Base-by-base conservation (phyloP, 2,797 vertebrate genomes). In the Pseudopleuronectes americanus region DNA sequence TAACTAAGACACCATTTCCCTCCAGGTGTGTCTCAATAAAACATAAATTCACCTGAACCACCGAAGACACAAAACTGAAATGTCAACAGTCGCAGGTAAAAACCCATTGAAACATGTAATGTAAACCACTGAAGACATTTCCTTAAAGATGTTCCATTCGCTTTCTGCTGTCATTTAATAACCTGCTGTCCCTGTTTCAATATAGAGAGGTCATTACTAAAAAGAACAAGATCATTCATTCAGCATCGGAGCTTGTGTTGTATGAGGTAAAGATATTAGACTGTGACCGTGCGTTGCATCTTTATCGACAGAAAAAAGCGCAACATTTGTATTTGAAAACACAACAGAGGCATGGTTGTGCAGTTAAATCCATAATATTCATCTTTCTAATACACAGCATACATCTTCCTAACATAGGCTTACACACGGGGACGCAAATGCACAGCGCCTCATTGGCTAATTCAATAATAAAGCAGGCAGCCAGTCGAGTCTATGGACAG, bases 391-490 rank as follows among this genome's bases (percentile, higher is more conserved):
- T 89, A 89, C 88, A 87, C 68, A 72, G 74, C 77, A 87, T 74
- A 69, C 24, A 74, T 89, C 84, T 85, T 57, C 62, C 79, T 87
- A 88, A 87, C 88, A 64, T 81, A 76, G 83, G 86, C 91, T 90
- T 86, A 90, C 84, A 84, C 74, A 66, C 68, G 70, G 64, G 59
- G 75, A 81, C 71, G 84, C 76, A 89, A 83, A 84, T 36, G 76
- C 84, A 88, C 80, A 87, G 84, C 82, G 84, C 87, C 85, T 90
- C 89, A 93, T 87, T 90, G 89, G 88, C 87, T 89, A 91, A 94
- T 90, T 94, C 92, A 94, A 93, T 94, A 93, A 93, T 92, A 92
- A 93, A 89, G 86, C 76, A 76, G 80, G 75, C 81, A 81, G 86
- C 72, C 80, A 65, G 78, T 64, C 51, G 78, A 84, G 77, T 88